These are phyloP conservation scores for Archips crataeganus DNA, from an alignment of 2,888 invertebrate species.

Conservation along the genomic window DNA sequence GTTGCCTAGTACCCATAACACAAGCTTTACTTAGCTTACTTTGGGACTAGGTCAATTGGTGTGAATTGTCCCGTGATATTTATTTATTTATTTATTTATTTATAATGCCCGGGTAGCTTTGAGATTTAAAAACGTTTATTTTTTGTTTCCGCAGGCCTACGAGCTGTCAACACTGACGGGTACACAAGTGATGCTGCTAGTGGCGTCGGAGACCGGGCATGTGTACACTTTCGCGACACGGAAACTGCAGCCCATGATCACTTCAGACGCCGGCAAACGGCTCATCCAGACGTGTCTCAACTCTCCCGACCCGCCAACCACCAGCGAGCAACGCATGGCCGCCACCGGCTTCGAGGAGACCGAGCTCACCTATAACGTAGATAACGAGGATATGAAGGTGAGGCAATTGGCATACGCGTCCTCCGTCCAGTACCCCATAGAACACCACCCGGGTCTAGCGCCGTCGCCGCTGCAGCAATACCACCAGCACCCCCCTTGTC, in stretches of 20 bases:
- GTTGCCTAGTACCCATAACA: too few relatives aligned
- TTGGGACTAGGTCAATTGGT: too few relatives aligned
- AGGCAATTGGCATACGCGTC: constrained; percentile 96
- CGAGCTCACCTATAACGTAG: constrained; percentile 98
- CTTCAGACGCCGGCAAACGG: constrained; percentile 98
- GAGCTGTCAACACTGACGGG: constrained; percentile 99
- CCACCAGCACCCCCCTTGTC: constrained; percentile 91
- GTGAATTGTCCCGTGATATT: too few relatives aligned
- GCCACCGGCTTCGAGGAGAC: constrained; percentile 99
- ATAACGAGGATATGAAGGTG: constrained; percentile 98
- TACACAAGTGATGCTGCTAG: constrained; percentile 99
- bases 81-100: too few relatives aligned
- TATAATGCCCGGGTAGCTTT: background rate
- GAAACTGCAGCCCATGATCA: constrained; percentile 99
- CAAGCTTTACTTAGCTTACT: too few relatives aligned
- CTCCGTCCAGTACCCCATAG: constrained; percentile 90
- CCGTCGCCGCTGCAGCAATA: constrained; percentile 89
- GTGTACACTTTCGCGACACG: constrained; percentile 99
- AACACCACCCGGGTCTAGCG: constrained; percentile 88
- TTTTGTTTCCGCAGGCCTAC: constrained; percentile 92
- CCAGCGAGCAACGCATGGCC: constrained; percentile 98
- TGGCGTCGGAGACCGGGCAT: constrained; percentile 99
- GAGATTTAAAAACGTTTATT: constrained; percentile 21
- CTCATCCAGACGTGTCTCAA: constrained; percentile 99
- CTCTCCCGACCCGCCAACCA: constrained; percentile 96